Conservation (phyloP, 2,797 vertebrate species). For the Enteromius anoplus region DNA sequence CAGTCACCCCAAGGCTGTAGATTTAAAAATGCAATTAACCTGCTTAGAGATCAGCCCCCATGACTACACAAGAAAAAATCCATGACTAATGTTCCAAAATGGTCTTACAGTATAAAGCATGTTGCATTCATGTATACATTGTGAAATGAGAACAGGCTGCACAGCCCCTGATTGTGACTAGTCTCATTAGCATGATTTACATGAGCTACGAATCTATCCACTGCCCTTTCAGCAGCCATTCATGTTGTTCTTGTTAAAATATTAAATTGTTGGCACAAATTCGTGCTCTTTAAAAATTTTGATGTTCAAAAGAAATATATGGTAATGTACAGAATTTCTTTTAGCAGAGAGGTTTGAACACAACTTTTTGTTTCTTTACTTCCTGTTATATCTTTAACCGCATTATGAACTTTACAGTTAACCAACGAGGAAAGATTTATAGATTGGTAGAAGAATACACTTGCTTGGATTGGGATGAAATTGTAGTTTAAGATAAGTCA, state of each 20-base stretch:
- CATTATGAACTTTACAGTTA: background rate
- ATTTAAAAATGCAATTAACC: conserved; percentile 17
- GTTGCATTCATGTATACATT: background rate
- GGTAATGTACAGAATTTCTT: background rate
- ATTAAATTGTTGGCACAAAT: background rate
- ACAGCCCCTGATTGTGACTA: background rate
- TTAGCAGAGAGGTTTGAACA: background rate
- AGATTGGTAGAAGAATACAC: background rate
- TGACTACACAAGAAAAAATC: background rate
- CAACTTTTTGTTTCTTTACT: background rate
- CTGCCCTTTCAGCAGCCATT: background rate
- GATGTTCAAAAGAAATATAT: background rate
- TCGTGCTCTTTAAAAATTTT: background rate
- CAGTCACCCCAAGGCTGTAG: background rate
- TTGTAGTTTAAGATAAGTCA: background rate
- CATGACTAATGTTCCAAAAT: background rate
- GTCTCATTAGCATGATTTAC: background rate
- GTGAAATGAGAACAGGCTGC: conserved; percentile 8
- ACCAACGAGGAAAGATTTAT: background rate
- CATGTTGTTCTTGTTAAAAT: background rate
- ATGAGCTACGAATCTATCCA: background rate
- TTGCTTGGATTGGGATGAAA: background rate
- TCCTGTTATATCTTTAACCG: background rate
- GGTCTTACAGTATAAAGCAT: background rate
- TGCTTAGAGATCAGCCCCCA: conserved; percentile 2